These are phyloP conservation scores for Albula goreensis DNA, from an alignment of 2,113 vertebrate genomes.

Conservation along the genomic window DNA sequence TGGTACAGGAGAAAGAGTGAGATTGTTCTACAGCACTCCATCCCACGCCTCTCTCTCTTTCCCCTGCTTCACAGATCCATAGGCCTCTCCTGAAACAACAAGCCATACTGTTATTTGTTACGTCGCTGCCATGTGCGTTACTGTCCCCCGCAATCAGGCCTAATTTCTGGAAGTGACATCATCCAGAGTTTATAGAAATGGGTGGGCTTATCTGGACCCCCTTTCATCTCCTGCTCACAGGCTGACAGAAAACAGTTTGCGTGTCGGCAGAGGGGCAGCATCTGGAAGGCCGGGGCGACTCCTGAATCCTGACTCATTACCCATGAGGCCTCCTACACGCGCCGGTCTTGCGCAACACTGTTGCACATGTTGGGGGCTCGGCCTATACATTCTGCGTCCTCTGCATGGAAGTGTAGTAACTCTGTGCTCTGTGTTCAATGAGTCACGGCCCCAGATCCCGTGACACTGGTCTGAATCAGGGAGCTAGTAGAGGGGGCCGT, in stretches of 20 bases:
- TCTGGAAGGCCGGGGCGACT: constrained; percentile 39
- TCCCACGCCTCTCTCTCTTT: background rate
- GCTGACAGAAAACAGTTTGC: background rate
- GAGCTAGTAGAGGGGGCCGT: background rate
- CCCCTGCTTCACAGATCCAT: background rate
- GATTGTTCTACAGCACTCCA: background rate
- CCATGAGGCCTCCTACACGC: background rate
- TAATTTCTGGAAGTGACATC: constrained; percentile 55
- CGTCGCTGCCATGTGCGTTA: background rate
- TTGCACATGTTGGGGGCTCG: background rate
- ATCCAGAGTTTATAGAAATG: constrained; percentile 45
- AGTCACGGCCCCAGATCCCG: background rate
- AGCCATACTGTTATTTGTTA: background rate
- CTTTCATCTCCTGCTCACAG: constrained; percentile 26
- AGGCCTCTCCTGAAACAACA: background rate
- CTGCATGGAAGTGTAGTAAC: background rate
- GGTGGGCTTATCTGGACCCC: constrained; percentile 35
- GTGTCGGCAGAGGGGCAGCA: constrained; percentile 28
- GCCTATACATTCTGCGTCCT: background rate
- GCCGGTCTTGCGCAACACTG: background rate
- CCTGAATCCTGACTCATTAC: constrained; percentile 53
- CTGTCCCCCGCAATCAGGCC: constrained; percentile 43
- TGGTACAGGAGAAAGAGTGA: background rate
- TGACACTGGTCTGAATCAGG: constrained; percentile 10
- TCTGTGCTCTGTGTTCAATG: background rate